These are phyloP conservation scores for Trachelus stipa DNA, from an alignment of 2,888 invertebrate genomes.

Conservation along the genomic window DNA sequence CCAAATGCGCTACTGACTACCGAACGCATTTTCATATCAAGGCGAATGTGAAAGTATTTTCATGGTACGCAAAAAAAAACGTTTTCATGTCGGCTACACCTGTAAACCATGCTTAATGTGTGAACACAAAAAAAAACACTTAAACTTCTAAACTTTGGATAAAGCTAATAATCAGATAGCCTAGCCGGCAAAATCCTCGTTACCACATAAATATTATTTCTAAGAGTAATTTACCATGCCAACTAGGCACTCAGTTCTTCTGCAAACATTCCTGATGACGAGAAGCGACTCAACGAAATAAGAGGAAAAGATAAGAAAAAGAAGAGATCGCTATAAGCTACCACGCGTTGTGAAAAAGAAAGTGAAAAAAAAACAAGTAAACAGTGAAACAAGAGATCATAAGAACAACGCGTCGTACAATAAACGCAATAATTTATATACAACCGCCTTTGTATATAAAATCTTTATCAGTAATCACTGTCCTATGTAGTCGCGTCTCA, in stretches of 20 bases:
- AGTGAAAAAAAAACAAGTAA: neutral
- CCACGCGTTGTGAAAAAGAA: neutral
- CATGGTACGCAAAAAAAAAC: neutral
- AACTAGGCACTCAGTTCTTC: neutral
- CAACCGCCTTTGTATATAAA: neutral
- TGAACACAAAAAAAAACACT: constrained; percentile 15
- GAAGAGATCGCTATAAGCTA: neutral
- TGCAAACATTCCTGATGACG: neutral
- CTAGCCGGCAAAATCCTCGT: constrained; percentile 28
- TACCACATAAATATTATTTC: constrained; percentile 13
- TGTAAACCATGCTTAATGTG: neutral
- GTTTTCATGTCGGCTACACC: neutral
- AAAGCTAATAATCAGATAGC: constrained; percentile 35
- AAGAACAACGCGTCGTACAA: neutral
- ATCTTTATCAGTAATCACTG: neutral
- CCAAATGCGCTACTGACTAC: constrained; percentile 29
- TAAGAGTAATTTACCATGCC: neutral
- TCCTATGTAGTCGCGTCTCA: neutral
- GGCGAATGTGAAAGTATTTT: neutral
- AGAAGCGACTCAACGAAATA: neutral
- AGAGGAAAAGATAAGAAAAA: neutral
- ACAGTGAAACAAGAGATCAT: neutral
- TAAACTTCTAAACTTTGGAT: constrained; percentile 31
- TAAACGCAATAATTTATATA: neutral
- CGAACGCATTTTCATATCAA: constrained; percentile 5